phyloP scores from a whole-genome alignment of 2,113 vertebrate genomes.

The Callipepla squamata region DNA sequence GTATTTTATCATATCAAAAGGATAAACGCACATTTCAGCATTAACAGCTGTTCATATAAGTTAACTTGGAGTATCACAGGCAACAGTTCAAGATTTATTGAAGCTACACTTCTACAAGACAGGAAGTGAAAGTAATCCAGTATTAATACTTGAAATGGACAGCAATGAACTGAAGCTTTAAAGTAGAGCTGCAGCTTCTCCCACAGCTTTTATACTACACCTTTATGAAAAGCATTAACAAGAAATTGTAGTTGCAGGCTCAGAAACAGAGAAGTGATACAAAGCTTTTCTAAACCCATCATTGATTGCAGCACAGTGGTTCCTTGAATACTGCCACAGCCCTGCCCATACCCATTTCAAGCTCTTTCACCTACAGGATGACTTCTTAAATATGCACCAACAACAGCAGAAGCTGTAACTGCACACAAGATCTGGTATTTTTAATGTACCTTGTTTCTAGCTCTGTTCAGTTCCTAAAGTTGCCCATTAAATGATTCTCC shows the following conservation, averaged over 20 bases:
- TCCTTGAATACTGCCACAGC: background rate
- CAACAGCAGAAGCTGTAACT: background rate
- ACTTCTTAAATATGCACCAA: background rate
- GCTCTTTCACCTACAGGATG: background rate
- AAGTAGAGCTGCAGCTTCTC: background rate
- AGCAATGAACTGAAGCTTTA: background rate
- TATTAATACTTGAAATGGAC: background rate
- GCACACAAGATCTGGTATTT: background rate
- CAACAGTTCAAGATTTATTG: background rate
- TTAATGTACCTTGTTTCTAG: background rate
- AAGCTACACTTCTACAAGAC: background rate
- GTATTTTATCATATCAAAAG: background rate
- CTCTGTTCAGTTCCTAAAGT: background rate
- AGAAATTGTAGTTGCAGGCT: background rate
- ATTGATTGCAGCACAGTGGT: background rate
- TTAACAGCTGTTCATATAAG: background rate
- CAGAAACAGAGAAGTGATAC: background rate
- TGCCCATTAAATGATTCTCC: background rate
- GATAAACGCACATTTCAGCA: background rate
- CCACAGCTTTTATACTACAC: background rate
- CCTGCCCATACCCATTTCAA: background rate
- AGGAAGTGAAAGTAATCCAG: fast-evolving
- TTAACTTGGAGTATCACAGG: background rate
- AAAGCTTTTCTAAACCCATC: background rate
- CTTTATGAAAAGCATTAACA: background rate